These are phyloP conservation scores for Nephotettix cincticeps DNA, from an alignment of 1,140 invertebrate species.

Conservation along the genomic window DNA sequence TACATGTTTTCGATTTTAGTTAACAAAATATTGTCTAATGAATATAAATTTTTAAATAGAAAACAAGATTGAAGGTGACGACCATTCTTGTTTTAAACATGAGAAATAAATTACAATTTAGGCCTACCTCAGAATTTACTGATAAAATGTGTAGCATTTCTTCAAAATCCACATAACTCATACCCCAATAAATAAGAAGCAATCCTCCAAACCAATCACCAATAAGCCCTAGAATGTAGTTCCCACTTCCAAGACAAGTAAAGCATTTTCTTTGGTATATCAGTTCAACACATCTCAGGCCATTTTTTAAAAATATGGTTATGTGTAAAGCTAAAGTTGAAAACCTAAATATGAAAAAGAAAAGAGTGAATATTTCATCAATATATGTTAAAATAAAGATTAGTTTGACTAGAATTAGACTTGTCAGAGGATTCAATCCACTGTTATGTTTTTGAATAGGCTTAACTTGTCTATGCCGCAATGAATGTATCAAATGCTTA, in stretches of 20 bases:
- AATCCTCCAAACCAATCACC: conserved; percentile 5
- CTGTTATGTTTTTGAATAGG: background rate
- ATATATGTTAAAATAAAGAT: background rate
- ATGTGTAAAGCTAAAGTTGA: conserved; percentile 11
- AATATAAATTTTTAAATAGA: no score
- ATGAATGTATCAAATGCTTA: background rate
- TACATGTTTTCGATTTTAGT: no score
- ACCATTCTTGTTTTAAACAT: no score
- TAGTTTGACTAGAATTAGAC: background rate
- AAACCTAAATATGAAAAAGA: background rate
- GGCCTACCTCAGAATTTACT: background rate
- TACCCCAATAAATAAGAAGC: conserved; percentile 1
- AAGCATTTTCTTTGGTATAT: background rate
- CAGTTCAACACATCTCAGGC: background rate
- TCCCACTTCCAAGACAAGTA: background rate
- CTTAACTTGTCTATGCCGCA: background rate
- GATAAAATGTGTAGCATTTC: background rate
- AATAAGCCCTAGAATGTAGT: background rate
- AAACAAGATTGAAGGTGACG: no score
- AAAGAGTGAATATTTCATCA: background rate
- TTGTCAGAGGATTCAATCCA: background rate
- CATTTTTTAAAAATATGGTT: background rate
- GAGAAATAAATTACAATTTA: background rate
- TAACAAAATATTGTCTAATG: no score
- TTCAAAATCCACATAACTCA: background rate